These are phyloP conservation scores for Sebastes umbrosus DNA, from an alignment of 2,797 vertebrate genomes.

Conservation along the genomic window DNA sequence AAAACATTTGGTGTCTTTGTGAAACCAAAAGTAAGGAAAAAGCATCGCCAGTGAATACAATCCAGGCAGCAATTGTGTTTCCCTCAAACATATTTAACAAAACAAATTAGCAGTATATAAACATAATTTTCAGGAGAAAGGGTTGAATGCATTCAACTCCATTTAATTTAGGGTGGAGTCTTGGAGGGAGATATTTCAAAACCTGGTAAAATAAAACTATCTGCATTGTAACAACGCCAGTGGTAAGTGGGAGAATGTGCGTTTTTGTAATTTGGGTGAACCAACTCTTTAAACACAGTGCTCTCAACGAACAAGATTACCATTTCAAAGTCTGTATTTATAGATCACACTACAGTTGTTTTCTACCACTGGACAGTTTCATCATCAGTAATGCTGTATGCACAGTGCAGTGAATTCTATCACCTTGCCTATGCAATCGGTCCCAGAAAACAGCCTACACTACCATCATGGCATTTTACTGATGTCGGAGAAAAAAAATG, in stretches of 20 bases:
- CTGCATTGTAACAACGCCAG: background rate
- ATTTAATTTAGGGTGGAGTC: background rate
- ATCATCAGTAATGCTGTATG: slow-evolving; percentile 38
- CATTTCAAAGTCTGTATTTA: background rate
- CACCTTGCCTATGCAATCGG: slow-evolving; percentile 50
- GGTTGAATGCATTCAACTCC: background rate
- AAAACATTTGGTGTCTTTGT: too few species aligned
- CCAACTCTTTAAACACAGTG: background rate
- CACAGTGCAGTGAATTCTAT: slow-evolving; percentile 46
- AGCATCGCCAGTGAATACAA: background rate
- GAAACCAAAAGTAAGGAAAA: too few species aligned
- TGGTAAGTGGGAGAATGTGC: background rate
- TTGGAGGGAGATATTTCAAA: background rate
- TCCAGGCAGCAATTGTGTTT: background rate
- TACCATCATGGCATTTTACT: slow-evolving; percentile 62
- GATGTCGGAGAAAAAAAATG: slow-evolving; percentile 70
- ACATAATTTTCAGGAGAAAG: background rate
- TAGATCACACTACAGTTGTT: slow-evolving; percentile 26
- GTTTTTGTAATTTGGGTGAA: background rate
- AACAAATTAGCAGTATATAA: background rate
- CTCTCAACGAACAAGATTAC: background rate
- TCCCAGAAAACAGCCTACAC: slow-evolving; percentile 57
- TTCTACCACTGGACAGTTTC: slow-evolving; percentile 30
- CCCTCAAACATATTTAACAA: background rate
- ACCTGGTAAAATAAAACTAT: background rate